phyloP scores from a whole-genome alignment of 2,888 invertebrate genomes.

The Leucophenga montana region DNA sequence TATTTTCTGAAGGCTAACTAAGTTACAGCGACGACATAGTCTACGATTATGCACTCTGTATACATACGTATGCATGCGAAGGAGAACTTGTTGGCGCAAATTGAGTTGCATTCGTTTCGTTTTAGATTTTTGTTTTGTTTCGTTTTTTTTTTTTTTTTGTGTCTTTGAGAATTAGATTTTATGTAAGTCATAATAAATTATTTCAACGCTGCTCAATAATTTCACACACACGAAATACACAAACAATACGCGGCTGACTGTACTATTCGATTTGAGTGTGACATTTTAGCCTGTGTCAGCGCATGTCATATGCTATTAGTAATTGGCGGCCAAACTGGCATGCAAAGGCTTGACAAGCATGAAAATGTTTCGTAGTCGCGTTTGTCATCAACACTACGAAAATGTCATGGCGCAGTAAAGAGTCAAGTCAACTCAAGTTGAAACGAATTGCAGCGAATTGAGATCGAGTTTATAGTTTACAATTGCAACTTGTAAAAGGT shows the following conservation, averaged over 20 bases:
- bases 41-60: slow-evolving; percentile 10
- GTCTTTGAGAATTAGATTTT: slow-evolving; percentile 12
- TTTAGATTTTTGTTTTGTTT: slow-evolving; percentile 5
- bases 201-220: slow-evolving; percentile 49
- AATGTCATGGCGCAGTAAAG: neutral
- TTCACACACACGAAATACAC: slow-evolving; percentile 4
- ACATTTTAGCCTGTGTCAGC: slow-evolving; percentile 15
- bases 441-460: neutral
- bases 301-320: neutral
- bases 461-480: neutral
- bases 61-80: too few relatives aligned
- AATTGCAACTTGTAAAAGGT: neutral
- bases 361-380: neutral
- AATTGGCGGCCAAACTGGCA: neutral
- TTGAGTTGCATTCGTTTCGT: slow-evolving; percentile 8
- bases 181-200: slow-evolving; percentile 18
- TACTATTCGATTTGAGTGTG: neutral
- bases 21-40: slow-evolving; percentile 23
- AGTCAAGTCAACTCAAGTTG: too few relatives aligned
- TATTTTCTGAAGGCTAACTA: slow-evolving; percentile 45
- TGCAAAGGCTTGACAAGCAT: slow-evolving; percentile 9
- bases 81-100: slow-evolving; percentile 21
- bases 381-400: neutral
- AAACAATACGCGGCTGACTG: neutral
- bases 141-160: neutral